Base-by-base conservation (phyloP, 92 coral and sea anemone genomes). In the Virgularia gustaviana region DNA sequence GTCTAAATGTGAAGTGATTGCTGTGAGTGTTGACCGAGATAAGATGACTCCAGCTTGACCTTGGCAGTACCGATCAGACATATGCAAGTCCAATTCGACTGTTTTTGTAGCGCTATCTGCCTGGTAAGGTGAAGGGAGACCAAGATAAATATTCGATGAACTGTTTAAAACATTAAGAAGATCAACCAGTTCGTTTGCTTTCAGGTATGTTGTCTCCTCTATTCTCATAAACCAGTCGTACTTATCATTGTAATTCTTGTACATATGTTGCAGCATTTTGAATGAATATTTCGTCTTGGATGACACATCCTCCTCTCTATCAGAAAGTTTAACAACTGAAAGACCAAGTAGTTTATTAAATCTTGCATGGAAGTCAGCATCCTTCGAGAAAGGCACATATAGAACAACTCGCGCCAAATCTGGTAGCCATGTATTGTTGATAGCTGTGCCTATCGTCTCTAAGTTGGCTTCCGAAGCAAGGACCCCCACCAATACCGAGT, bases 381-480 rank as follows among this genome's bases (percentile, higher is more conserved):
- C 96, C n/a, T 95, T 49, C 0, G 98, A 92, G 47, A 83, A 89
- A 25, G 98, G 98, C 19, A 89, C 86, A 65, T 89, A 92, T 47
- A 92, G 85, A 22, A 92, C 82, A 39, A 89, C 80, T 24, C 72
- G 78, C 23, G 98, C 92, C 56, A 92, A 70, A 28, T 72, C 77
- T 9, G 96, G 88, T 3, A 88, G 85, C 98, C 98, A 92, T 29
- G 98, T 92, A 73, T 92, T 92, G 54, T 92, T 92, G 44, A 92
- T 89, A 2, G 96, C 98, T 27, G 90, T 55, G 16, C 86, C 86
- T 20, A 92, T 62, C 3, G 98, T 84, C 38, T 92, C 98, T 2
- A 92, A 78, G 60, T 82, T 85, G 36, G 84, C 89, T 53, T 89
- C 96, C 27, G 90, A 60, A 12, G 98, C 90, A 39, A 92, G 53